Base-by-base conservation (phyloP, 64 coral and sea anemone genomes). In the Montipora cactus region DNA sequence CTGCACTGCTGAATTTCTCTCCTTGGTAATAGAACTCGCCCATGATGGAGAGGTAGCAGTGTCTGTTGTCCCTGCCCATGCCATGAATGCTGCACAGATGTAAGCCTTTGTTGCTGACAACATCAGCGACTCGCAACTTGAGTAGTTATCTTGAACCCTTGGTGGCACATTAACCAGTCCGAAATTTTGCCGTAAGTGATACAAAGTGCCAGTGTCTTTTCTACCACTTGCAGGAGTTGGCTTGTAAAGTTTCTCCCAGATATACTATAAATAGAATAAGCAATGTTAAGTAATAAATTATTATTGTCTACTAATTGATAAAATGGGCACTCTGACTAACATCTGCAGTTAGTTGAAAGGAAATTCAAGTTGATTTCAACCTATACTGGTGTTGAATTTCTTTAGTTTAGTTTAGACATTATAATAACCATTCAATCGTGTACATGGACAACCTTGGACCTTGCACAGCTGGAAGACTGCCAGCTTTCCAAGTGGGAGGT, bases 11-110 rank as follows among this genome's bases (percentile, higher is more conserved):
- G 37, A n/a, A 62, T 59, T 83, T 53, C 23, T 16, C 44, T 69
- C 70, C 45, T 46, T 22, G 12, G 53, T 10, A 19, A 52, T 45
- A 67, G 37, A 47, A 1, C 45, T 70, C 4, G 79, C 70, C 8
- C 91, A 71, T 28, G 45, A 57, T 44, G 94, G 89, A 25, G 28
- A 59, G 18, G 74, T 76, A 80, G 90, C 75, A 3, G 87, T 49
- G 21, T 23, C 67, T 22, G 86, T 74, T 51, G 91, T 13, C 14
- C 89, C 94, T 61, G 90, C 76, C 28, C 77, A 95, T 44, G 53
- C 67, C 90, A 88, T 95, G 79, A 95, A 95, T 6, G 94, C 94
- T 62, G 48, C 62, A 53, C 94, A 95, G 20, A 92, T 9, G 67
- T 92, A 91, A 15, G 89, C 94, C 50, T 95, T 87, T 4, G 94